A percentile compares a stretch with the other conserved stretches of the same genome.
Evolutionary conservation across 1,140 invertebrate genomes (phyloP).

Genomic region (Caenorhabditis remanei): DNA sequence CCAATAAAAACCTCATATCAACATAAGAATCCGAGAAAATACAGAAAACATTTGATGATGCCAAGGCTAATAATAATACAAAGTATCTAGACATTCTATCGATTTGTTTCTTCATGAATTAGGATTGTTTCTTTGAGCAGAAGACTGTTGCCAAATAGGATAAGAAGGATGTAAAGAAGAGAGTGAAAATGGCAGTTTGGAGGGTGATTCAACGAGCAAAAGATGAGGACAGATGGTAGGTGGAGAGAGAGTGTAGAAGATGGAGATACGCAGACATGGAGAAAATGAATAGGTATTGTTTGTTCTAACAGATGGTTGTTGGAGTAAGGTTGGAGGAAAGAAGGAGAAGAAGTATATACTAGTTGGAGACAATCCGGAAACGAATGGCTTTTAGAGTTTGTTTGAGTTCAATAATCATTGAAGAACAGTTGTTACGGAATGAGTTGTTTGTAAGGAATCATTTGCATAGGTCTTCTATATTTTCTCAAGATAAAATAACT

Average conservation of each 20-base stretch:
- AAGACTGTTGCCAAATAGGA: constrained; percentile 19
- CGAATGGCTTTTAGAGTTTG: too few relatives aligned
- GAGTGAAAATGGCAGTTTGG: constrained; percentile 11
- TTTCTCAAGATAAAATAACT: too few relatives aligned
- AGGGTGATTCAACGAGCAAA: constrained; percentile 42
- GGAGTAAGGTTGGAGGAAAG: neutral
- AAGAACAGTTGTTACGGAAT: too few relatives aligned
- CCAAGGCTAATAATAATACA: neutral
- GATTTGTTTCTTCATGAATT: neutral
- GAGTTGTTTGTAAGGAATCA: too few relatives aligned
- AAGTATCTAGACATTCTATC: neutral
- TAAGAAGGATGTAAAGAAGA: neutral
- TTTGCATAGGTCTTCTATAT: too few relatives aligned
- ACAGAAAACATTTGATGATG: neutral
- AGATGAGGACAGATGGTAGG: constrained; percentile 38
- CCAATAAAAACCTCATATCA: constrained; percentile 37
- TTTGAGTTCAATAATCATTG: too few relatives aligned
- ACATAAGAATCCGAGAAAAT: constrained; percentile 44
- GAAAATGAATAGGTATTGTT: constrained; percentile 31
- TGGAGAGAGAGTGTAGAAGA: constrained; percentile 16
- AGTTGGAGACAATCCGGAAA: constrained; percentile 15
- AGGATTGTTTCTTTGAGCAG: neutral
- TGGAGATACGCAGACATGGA: neutral
- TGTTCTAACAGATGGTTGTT: constrained; percentile 44
- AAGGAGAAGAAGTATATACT: neutral